Percentiles rank a stretch among this genome's conserved stretches.
These are phyloP conservation scores for Lineus longissimus DNA, from an alignment of 1,140 invertebrate species.

Conservation along the genomic window DNA sequence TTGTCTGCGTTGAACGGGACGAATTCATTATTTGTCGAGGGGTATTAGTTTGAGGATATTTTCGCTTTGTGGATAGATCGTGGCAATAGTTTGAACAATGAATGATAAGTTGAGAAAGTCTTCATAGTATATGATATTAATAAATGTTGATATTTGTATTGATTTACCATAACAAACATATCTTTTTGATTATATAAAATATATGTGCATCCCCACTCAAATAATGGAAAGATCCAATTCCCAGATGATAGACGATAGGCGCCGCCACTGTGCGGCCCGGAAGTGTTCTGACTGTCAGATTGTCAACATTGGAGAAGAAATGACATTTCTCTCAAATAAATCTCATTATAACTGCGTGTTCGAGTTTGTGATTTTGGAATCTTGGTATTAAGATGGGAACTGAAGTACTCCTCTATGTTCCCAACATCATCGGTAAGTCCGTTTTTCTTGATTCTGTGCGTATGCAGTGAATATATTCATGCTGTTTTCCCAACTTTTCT, in stretches of 20 bases:
- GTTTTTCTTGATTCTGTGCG: not conserved
- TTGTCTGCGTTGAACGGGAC: not conserved
- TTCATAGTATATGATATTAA: no score
- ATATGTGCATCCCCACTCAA: no score
- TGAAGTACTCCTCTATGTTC: conserved; percentile 18
- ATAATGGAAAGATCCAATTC: not conserved
- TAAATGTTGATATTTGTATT: no score
- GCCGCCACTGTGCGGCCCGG: not conserved
- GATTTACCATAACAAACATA: no score
- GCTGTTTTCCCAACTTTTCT: no score
- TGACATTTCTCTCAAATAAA: no score
- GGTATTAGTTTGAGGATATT: not conserved
- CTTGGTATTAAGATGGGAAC: conserved; percentile 9
- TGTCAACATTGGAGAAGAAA: not conserved
- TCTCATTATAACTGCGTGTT: no score
- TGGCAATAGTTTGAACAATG: no score
- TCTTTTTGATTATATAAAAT: no score
- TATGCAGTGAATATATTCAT: not conserved
- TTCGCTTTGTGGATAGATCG: not conserved
- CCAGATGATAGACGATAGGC: not conserved
- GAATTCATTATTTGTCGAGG: not conserved
- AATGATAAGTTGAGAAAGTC: no score
- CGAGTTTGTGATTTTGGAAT: no score
- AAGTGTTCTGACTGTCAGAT: not conserved
- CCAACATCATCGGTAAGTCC: conserved; percentile 21